Evolutionary conservation across 2,797 vertebrate species (phyloP), one percentile per base, ranked within the genome.

Genomic region (Semaprochilodus insignis): DNA sequence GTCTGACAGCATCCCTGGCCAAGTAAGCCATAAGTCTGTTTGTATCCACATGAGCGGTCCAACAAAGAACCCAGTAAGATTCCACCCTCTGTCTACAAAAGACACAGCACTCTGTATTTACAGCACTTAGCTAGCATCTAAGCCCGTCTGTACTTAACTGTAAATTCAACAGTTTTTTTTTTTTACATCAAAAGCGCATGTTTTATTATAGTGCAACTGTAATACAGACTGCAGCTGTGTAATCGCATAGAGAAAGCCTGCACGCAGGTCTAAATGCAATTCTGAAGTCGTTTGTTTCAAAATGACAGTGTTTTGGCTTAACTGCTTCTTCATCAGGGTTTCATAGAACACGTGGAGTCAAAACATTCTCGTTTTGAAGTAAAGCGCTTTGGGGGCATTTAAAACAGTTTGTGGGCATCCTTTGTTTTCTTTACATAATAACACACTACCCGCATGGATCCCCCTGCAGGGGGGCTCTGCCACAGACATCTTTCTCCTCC

Each of bases 401-500:
- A 27, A 13, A 63, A 31, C 25, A 27, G 62, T 6, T 31, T 31
- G 25, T 17, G 27, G 62, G 62, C 62, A 63, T 63, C 27, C 8
- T 27, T 63, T 65, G 62, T 65, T 65, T 65, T 65, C 62, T 65
- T 65, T 31, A 34, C 27, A 36, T n/a, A 70, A 70, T 17, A 34
- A 66, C 25, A 67, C 17, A 40, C 27, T 65, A 34, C 5, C 34
- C 16, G 2, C 16, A 4, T 67, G 65, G 17, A 40, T 67, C 16
- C 65, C 65, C 34, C 34, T 21, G 19, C 11, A 40, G 65, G 65
- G 65, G 34, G 34, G 34, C 65, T 69, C 6, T 48, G 2, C 66
- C 52, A 15, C 57, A 60, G 57, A 84, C 83, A 77, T 70, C 62
- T n/a, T 23, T 44, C 3, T 23, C 69, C n/a, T 72, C 19, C 55